Conservation (phyloP, 1,140 invertebrate species). For the Pseudomyrmex sp. region DNA sequence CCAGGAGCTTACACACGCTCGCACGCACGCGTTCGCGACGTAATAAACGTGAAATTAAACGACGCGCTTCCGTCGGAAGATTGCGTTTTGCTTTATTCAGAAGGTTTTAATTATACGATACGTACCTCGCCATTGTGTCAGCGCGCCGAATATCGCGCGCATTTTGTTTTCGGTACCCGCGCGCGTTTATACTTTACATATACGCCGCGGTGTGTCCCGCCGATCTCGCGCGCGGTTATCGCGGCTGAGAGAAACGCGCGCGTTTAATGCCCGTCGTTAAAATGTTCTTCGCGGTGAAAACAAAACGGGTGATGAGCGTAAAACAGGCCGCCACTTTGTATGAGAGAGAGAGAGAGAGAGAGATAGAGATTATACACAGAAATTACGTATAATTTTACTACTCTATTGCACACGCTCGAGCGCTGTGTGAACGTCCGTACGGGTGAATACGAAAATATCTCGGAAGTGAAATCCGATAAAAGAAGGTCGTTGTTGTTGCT, state of each 20-base stretch:
- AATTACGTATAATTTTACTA: slow-evolving; percentile 29
- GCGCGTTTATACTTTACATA: no score
- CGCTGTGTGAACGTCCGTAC: not conserved
- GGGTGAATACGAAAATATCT: no score
- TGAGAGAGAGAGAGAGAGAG: not conserved
- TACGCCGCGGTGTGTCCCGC: no score
- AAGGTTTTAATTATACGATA: slow-evolving; percentile 81
- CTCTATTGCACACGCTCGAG: not conserved
- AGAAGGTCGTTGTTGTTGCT: no score
- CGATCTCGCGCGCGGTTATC: not conserved
- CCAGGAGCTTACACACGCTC: slow-evolving; percentile 44
- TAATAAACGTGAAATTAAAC: slow-evolving; percentile 77
- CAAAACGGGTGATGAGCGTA: slow-evolving; percentile 7
- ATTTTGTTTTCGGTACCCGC: no score
- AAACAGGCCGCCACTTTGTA: not conserved
- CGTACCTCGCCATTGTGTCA: slow-evolving; percentile 34
- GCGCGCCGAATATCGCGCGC: slow-evolving; percentile 48
- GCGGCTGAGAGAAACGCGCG: not conserved
- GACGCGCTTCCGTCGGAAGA: slow-evolving; percentile 72
- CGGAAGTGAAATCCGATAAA: no score
- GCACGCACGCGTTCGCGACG: slow-evolving; percentile 59
- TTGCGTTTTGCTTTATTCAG: slow-evolving; percentile 83
- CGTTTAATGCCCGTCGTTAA: slow-evolving; percentile 20
- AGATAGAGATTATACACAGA: slow-evolving; percentile 10
- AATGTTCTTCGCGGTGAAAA: not conserved